Evolutionary conservation across 2,113 vertebrate species (phyloP).

Genomic region (Anolis sagrei): DNA sequence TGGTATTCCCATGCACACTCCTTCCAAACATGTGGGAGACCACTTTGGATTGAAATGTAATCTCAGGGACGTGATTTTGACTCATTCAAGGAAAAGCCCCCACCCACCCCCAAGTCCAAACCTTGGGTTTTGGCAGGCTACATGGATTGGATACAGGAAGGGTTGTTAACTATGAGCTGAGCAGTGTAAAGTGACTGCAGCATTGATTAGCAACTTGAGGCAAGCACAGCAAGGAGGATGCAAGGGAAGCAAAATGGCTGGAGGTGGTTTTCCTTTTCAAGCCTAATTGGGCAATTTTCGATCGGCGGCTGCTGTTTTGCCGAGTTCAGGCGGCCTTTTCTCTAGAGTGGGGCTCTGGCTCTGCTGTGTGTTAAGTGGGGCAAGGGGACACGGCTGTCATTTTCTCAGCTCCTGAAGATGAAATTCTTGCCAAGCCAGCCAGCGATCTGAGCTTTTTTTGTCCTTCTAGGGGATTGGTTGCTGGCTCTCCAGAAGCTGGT

Average conservation of each 20-base stretch:
- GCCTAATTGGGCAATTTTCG: conserved; percentile 26
- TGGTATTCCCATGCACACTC: background rate
- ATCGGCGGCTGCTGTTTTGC: conserved; percentile 21
- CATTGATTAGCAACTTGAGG: background rate
- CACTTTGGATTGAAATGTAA: background rate
- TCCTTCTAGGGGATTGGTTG: conserved; percentile 20
- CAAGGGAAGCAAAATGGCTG: background rate
- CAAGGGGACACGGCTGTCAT: conserved; percentile 5
- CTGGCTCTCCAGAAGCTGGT: background rate
- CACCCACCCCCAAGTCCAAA: background rate
- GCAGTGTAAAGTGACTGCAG: background rate
- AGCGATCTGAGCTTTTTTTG: background rate
- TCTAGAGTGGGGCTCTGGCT: background rate
- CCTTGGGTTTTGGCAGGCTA: background rate
- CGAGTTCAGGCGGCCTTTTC: background rate
- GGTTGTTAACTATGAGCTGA: background rate
- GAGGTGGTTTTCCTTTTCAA: conserved; percentile 6
- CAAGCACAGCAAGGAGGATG: background rate
- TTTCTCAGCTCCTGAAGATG: conserved; percentile 14
- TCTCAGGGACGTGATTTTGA: background rate
- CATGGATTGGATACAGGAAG: background rate
- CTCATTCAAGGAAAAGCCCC: no score
- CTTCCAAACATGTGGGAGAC: no score
- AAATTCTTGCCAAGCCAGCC: background rate
- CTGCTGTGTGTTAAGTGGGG: conserved; percentile 18